phyloP scores from a whole-genome alignment of 2,888 invertebrate genomes.

The Gordius sp. region DNA sequence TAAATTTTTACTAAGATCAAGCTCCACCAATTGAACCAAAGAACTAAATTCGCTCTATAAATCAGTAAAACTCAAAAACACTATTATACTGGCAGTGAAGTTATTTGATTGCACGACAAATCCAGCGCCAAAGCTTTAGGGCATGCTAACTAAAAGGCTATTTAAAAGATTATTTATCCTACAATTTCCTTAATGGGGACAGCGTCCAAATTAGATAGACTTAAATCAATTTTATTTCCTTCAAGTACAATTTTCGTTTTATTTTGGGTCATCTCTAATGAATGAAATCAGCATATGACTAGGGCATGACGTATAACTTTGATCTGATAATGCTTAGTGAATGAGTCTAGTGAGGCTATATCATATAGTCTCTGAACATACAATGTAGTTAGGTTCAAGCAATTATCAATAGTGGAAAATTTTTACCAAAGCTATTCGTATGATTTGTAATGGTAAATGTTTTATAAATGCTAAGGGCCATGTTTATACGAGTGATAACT shows the following conservation, averaged over 20 bases:
- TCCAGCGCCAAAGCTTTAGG: neutral
- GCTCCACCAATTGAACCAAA: neutral
- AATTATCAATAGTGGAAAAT: too few species aligned
- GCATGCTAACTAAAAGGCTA: neutral
- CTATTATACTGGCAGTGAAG: neutral
- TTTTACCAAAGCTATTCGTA: too few species aligned
- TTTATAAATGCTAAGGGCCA: too few species aligned
- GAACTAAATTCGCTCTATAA: constrained; percentile 13
- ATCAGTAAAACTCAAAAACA: neutral
- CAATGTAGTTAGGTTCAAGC: too few species aligned
- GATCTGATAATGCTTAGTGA: too few species aligned
- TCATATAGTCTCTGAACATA: too few species aligned
- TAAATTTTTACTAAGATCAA: constrained; percentile 2
- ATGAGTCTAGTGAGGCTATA: too few species aligned
- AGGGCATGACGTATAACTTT: too few species aligned
- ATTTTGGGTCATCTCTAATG: too few species aligned
- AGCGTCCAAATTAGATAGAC: neutral
- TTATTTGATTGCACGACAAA: constrained; percentile 7
- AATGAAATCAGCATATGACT: too few species aligned
- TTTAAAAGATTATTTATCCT: neutral
- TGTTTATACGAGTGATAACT: too few species aligned
- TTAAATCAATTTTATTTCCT: constrained; percentile 14
- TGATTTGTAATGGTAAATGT: too few species aligned
- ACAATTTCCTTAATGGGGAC: constrained; percentile 2
- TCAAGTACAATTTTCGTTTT: neutral